Base-by-base conservation (phyloP, 2,797 vertebrate genomes). In the Gallinago stenura region DNA sequence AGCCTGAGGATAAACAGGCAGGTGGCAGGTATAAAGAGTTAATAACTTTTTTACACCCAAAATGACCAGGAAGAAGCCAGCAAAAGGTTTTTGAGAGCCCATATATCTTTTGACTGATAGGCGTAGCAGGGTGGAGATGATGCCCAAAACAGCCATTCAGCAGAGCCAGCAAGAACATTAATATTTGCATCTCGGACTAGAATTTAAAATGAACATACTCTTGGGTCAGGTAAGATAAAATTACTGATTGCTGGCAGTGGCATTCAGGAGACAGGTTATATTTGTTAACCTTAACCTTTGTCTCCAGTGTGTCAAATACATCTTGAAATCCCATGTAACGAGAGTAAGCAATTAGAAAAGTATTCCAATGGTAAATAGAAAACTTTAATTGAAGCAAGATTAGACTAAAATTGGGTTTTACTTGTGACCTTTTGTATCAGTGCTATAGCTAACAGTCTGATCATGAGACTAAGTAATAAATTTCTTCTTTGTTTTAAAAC, bases 271-370 rank as follows among this genome's bases (percentile, higher is more conserved):
- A 87, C 31, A 64, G 78, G 87, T 87, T 93, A 64, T 83, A 45
- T 95, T 95, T 96, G 77, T 84, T 84, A 89, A 90, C 66, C 43
- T 79, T 90, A 92, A 71, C 81, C 78, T 95, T 95, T 94, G 75
- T 83, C 78, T 94, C 51, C 45, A n/a, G 8, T 41, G 45, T 94
- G 95, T 87, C 75, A 94, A 94, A 95, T 82, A 92, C 41, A 61
- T 87, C 86, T 60, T 85, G 81, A 93, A 96, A 83, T 95, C 83
- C 83, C 90, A 73, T 31, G 78, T 83, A 89, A 72, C 3, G 0
- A 84, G 78, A 80, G 31, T 50, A 89, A 94, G 81, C 64, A 90
- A 96, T 93, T 93, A 93, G 77, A 77, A 76, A 77, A 92, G 50
- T 87, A 87, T 68, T 94, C 64, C 83, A 71, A n/a, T 2, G 5